Base-by-base conservation (phyloP, 2,113 vertebrate genomes). In the Rhynchopsitta pachyrhyncha region DNA sequence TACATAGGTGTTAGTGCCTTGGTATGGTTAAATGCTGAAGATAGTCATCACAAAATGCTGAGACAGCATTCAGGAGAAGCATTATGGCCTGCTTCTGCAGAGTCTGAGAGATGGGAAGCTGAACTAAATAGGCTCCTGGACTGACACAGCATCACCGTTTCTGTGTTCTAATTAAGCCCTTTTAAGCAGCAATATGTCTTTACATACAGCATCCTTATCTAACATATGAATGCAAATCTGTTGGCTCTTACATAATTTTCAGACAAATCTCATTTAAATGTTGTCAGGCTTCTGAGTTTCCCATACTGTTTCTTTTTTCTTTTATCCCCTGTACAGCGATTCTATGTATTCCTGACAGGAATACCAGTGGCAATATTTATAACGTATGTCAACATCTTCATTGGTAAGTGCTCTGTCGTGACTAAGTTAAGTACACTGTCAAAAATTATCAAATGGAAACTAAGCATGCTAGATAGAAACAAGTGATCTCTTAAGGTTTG, bases 371-470 rank as follows among this genome's bases (percentile, higher is more conserved):
- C 83, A 7, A 29, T 98, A 23, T 27, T 98, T 64, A 93, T 99
- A 96, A 98, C 98, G 0, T 96, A 93, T 37, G 97, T 99, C 86
- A 99, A 99, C 93, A 4, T 99, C 85, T 99, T 99, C 59, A 91
- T 99, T 55, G 99, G 99, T 99, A 97, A 98, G 99, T 98, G 63
- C 16, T 89, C 37, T 90, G 16, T 73, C 27, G 6, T 27, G 27
- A 62, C 47, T 27, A 53, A 73, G 11, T 25, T 44, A 37, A 62
- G 62, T 44, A 35, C 25, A 11, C 13, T 11, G 31, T 53, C 37
- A 25, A 1, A 1, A 49, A 66, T 67, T 71, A 27, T 17, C 62
- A 46, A 68, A 44, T 29, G n/a, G n/a, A 64, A 93, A 44, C 17
- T 53, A 49, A 77, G 27, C 27, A 28, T 29, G 71, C 41, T 69